These are phyloP conservation scores for Apaloderma vittatum DNA, from an alignment of 2,113 vertebrate species.

Conservation along the genomic window DNA sequence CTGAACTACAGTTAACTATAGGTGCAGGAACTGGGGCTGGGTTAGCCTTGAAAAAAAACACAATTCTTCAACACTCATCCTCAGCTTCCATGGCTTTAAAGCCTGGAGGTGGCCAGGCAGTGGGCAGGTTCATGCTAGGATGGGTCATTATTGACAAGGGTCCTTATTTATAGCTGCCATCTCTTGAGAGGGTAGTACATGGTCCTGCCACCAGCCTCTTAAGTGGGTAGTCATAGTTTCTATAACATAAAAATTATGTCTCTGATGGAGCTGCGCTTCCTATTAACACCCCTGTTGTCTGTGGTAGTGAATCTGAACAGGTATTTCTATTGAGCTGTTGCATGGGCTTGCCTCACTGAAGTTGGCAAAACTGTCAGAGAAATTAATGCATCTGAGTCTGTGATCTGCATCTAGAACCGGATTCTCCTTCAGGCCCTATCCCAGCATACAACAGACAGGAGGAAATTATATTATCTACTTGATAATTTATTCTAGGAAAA, in stretches of 20 bases:
- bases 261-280: not conserved
- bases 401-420: not conserved
- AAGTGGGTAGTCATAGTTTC: not conserved
- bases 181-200: not conserved
- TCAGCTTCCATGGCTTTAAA: not conserved
- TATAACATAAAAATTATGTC: not conserved
- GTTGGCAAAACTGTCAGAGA: not conserved
- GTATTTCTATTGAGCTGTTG: not conserved
- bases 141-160: not conserved
- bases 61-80: not conserved
- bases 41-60: not conserved
- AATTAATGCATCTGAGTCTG: not conserved
- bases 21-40: not conserved
- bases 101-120: not conserved
- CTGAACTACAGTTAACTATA: not conserved
- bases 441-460: not conserved
- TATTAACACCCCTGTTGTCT: not conserved
- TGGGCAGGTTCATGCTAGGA: not conserved
- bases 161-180: not conserved
- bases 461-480: not conserved
- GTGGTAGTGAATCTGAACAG: not conserved
- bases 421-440: not conserved
- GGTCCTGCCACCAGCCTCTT: not conserved
- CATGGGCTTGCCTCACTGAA: not conserved
- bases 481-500: slow-evolving; percentile 36